Evolutionary conservation across 2,888 invertebrate species (phyloP).

Genomic region (Cephalotes varians): DNA sequence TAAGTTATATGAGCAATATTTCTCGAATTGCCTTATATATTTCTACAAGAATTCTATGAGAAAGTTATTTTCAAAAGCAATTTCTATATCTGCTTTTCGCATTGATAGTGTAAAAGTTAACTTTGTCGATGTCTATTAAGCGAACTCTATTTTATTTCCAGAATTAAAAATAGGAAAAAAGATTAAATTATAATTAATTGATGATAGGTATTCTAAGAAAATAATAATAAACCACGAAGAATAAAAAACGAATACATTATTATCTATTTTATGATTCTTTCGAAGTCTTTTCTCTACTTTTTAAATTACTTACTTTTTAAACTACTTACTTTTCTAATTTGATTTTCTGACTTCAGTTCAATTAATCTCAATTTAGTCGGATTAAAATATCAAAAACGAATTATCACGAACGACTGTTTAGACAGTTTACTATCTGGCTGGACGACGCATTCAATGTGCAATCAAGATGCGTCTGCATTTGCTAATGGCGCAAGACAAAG

Average conservation of each 20-base stretch:
- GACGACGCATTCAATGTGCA: neutral
- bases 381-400: neutral
- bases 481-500: slow-evolving; percentile 45
- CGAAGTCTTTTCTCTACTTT: neutral
- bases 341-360: neutral
- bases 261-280: neutral
- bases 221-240: too few relatives aligned
- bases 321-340: neutral
- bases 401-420: neutral
- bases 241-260: neutral
- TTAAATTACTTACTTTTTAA: neutral
- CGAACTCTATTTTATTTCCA: neutral
- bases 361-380: slow-evolving; percentile 1
- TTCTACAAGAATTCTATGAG: neutral
- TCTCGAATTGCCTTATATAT: neutral
- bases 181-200: slow-evolving; percentile 5
- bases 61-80: slow-evolving; percentile 9
- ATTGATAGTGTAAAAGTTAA: neutral
- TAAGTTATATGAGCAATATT: neutral
- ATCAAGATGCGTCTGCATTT: slow-evolving; percentile 21
- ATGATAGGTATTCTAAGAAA: neutral
- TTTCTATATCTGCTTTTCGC: neutral
- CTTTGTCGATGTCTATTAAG: neutral
- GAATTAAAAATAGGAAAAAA: neutral
- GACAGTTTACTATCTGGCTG: neutral